These are phyloP conservation scores for Drosophila watanabei DNA, from an alignment of 1,140 invertebrate genomes.

Conservation along the genomic window DNA sequence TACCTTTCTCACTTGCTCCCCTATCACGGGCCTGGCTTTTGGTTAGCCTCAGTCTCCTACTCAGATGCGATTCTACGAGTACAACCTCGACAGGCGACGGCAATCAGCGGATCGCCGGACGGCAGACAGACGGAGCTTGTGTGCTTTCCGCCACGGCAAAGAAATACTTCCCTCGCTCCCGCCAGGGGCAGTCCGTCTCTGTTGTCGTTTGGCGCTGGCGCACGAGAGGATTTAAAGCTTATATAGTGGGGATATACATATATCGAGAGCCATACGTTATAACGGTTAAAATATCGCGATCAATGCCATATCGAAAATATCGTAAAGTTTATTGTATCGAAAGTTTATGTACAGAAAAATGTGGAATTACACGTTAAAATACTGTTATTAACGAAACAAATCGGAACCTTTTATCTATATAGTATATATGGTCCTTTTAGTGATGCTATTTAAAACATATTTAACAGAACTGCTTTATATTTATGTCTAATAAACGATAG, in stretches of 20 bases:
- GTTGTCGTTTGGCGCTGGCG: conserved; percentile 6
- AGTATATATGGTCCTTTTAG: not conserved
- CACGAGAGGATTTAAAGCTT: conserved; percentile 22
- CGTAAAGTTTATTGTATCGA: not conserved
- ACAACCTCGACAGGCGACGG: conserved; percentile 30
- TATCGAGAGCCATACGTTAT: not conserved
- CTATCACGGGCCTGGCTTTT: conserved; percentile 33
- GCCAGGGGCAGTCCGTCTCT: not conserved
- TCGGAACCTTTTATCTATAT: too few relatives aligned
- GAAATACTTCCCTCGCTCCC: conserved; percentile 39
- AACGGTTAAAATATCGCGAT: not conserved
- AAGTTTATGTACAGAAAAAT: not conserved
- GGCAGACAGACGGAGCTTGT: conserved; percentile 53
- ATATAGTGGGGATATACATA: not conserved
- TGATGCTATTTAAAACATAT: not conserved
- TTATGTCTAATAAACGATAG: too few relatives aligned
- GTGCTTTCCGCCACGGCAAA: conserved; percentile 55
- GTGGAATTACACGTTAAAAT: not conserved
- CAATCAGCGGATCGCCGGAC: conserved; percentile 39
- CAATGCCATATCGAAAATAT: not conserved
- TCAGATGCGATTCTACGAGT: conserved; percentile 12
- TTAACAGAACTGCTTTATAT: not conserved
- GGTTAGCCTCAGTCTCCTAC: conserved; percentile 16
- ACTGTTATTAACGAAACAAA: not conserved
- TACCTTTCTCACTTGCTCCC: not conserved